These are phyloP conservation scores for Seriola rivoliana DNA, from an alignment of 2,113 vertebrate genomes.

Conservation along the genomic window DNA sequence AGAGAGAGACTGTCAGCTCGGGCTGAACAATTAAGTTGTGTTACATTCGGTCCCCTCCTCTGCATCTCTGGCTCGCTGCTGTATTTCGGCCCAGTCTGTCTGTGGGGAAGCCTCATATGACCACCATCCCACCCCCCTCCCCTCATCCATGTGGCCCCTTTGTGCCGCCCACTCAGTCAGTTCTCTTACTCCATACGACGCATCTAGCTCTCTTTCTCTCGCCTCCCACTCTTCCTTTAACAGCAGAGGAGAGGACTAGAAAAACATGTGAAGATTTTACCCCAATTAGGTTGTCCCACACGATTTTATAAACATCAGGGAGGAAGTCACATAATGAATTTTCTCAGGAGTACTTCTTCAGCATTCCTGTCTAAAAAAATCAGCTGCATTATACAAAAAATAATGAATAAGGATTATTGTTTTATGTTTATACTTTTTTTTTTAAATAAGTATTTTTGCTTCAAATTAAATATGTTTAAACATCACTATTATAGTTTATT, in stretches of 20 bases:
- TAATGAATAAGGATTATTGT: not conserved
- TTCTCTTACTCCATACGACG: slow-evolving; percentile 38
- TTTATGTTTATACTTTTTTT: not conserved
- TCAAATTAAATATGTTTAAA: not conserved
- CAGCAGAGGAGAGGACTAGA: not conserved
- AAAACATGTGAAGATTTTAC: slow-evolving; percentile 32
- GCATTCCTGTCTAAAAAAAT: not conserved
- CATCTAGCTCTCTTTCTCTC: slow-evolving; percentile 18
- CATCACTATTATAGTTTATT: not conserved
- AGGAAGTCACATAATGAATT: slow-evolving; percentile 20
- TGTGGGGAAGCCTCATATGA: slow-evolving; percentile 39
- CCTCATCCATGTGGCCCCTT: slow-evolving; percentile 6
- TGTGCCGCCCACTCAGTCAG: slow-evolving; percentile 56
- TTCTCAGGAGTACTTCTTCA: slow-evolving; percentile 17
- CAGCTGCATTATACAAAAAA: slow-evolving; percentile 1
- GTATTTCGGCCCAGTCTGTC: slow-evolving; percentile 27
- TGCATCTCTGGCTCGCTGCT: slow-evolving; percentile 27
- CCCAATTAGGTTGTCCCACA: slow-evolving; percentile 43
- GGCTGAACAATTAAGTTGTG: slow-evolving; percentile 53
- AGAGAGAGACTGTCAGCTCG: slow-evolving; percentile 21
- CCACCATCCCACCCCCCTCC: not conserved
- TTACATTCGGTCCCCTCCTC: slow-evolving; percentile 31
- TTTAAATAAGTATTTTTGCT: not conserved
- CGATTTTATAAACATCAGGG: slow-evolving; percentile 22
- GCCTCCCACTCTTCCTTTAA: slow-evolving; percentile 32